Evolutionary conservation across 2,888 invertebrate genomes (phyloP).

Genomic region (Synergus laeviventris): DNA sequence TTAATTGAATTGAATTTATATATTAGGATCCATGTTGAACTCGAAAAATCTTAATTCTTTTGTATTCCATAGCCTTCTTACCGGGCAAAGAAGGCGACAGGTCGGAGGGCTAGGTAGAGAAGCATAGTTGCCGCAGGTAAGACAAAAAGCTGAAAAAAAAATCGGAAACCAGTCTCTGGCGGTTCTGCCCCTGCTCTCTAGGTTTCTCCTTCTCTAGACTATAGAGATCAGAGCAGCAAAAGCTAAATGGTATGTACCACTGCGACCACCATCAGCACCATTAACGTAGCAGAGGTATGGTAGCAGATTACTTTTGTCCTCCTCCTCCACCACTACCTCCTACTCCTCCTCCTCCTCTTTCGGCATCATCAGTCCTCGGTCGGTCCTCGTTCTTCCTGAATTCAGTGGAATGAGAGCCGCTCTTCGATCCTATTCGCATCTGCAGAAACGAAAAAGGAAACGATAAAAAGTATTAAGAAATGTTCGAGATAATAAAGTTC

Average conservation of each 20-base stretch:
- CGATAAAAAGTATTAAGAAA: not conserved
- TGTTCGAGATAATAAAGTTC: not conserved
- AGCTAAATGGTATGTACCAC: slow-evolving; percentile 2
- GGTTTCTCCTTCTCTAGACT: slow-evolving; percentile 48
- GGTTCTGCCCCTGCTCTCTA: slow-evolving; percentile 57
- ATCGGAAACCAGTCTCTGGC: slow-evolving; percentile 55
- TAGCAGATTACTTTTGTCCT: slow-evolving; percentile 32
- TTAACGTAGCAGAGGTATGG: slow-evolving; percentile 49
- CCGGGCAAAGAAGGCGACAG: not conserved
- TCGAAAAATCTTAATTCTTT: too few species aligned
- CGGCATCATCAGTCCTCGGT: slow-evolving; percentile 41
- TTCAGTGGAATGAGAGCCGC: slow-evolving; percentile 72
- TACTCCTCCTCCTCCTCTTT: slow-evolving; percentile 49
- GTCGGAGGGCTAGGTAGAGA: slow-evolving; percentile 25
- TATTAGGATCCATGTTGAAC: too few species aligned
- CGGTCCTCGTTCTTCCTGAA: slow-evolving; percentile 50
- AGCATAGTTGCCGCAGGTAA: slow-evolving; percentile 44
- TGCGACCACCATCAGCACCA: slow-evolving; percentile 57
- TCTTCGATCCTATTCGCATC: slow-evolving; percentile 64
- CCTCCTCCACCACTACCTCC: slow-evolving; percentile 49
- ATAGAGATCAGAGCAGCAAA: slow-evolving; percentile 42
- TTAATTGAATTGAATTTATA: too few species aligned
- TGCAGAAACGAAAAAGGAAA: slow-evolving; percentile 7
- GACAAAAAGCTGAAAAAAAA: slow-evolving; percentile 55
- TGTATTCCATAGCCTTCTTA: too few species aligned